Base-by-base conservation (phyloP, 2,113 vertebrate genomes). In the Dendropsophus ebraccatus region DNA sequence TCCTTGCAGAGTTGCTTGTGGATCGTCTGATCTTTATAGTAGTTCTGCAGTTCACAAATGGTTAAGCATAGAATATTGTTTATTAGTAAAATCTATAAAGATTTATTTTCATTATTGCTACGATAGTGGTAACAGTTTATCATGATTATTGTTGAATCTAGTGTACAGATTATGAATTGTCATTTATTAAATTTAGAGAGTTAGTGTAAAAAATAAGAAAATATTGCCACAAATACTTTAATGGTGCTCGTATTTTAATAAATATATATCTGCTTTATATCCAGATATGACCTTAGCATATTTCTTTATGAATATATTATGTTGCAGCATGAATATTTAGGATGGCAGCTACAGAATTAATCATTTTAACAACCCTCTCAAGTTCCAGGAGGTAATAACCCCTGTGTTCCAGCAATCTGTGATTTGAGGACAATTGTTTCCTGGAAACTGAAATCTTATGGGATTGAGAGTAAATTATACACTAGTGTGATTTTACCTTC, bases 351-450 rank as follows among this genome's bases (percentile, higher is more conserved):
- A 67, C 77, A 81, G 65, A 81, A 86, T 86, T 80, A 86, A 86
- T 86, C 84, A 86, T 81, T 86, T 86, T 86, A 86, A 86, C 77
- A 81, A 86, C 41, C 84, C 50, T 60, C 84, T 86, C 67, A 86
- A 73, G 77, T 86, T 86, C 77, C 84, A 86, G 84, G 77, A 86
- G 84, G 77, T 73, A 86, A 86, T 86, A 86, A 81, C 84, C 84
- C 84, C 79, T 86, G 84, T 86, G 84, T 86, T 86, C 84, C 84
- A 86, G 84, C 84, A 86, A 86, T 80, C 49, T 73, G 49, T 35
- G 62, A 74, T 35, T 74, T 84, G 72, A 86, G 84, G 84, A 86
- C 84, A 86, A 54, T 86, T 73, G 77, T 81, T 86, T 86, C 84
- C 77, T 72, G 77, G 84, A 86, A 86, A 69, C 56, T 70, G 32